A percentile compares a stretch with the other conserved stretches of the same genome.
Conservation (phyloP, 2,113 vertebrate species). For the Poecile atricapillus region DNA sequence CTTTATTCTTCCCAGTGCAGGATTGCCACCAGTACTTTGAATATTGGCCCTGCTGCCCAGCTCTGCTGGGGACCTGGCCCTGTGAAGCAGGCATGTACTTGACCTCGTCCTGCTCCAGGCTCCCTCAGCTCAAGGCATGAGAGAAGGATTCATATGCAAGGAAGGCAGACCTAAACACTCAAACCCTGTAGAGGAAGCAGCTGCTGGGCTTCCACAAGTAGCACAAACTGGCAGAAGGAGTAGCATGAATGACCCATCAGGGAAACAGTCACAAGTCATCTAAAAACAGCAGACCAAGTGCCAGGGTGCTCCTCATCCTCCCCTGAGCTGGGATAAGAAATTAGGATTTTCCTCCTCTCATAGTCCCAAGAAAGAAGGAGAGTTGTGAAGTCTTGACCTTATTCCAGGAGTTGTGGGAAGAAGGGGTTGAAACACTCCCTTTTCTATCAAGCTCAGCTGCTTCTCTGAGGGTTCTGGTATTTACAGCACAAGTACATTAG, state of each 20-base stretch:
- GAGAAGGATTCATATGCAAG: accelerated
- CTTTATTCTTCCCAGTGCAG: neutral
- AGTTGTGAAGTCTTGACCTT: neutral
- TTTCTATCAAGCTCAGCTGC: neutral
- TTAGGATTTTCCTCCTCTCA: neutral
- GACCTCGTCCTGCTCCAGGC: neutral
- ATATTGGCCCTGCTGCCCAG: neutral
- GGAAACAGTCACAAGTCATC: neutral
- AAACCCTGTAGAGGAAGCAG: neutral
- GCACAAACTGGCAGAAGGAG: neutral
- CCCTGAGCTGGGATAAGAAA: neutral
- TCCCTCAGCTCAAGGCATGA: accelerated
- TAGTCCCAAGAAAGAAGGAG: neutral
- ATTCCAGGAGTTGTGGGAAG: neutral
- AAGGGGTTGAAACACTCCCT: neutral
- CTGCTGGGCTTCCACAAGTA: neutral
- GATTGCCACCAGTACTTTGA: neutral
- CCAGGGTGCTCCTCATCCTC: neutral
- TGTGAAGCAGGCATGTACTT: accelerated
- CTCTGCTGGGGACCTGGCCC: neutral
- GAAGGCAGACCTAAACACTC: neutral
- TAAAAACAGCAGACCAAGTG: neutral
- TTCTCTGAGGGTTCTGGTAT: neutral
- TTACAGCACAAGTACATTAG: neutral
- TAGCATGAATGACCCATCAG: neutral